Base-by-base conservation (phyloP, 2,888 invertebrate genomes). In the Heliconius ismenius region DNA sequence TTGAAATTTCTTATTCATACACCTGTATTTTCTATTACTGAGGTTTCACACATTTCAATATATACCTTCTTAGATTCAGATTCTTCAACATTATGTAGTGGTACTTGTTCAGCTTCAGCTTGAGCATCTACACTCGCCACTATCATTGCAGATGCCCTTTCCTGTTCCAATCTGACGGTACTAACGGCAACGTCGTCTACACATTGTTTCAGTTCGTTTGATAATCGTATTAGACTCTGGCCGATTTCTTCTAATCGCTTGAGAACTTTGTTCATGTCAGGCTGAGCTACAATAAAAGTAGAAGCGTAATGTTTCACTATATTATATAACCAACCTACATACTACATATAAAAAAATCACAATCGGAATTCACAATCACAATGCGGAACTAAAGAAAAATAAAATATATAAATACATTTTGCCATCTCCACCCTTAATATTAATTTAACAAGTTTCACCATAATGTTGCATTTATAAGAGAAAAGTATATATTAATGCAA, bases 61-160 rank as follows among this genome's bases (percentile, higher is more conserved):
- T 82, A 81, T 88, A 97, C 97, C 95, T 97, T 97, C 93, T 97
- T 96, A 82, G 96, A 95, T 85, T 96, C 96, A 69, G 95, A 94
- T 84, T 97, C 96, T 74, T 95, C 95, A 4, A 91, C 89, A 78
- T 88, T 89, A 77, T 92, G 92, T 28, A 93, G 81, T 1, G 92
- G 86, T 18, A 89, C 91, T 63, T 90, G 94, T 62, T 95, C 93
- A n/a, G 92, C 89, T 65, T 95, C 95, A 9, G 96, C 96, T 81
- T 96, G 95, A 10, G 95, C 95, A 77, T 96, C 96, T 0, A 96
- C 96, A 78, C 95, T 94, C 67, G 96, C 96, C n/a, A 96, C 95
- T 60, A 96, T 90, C 78, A 97, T 91, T 15, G 96, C 96, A 7
- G 96, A 94, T 65, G 96, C 95, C 67, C 96, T 95, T 83, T 96